Conservation (phyloP, 2,113 vertebrate species). For the Engystomops pustulosus region DNA sequence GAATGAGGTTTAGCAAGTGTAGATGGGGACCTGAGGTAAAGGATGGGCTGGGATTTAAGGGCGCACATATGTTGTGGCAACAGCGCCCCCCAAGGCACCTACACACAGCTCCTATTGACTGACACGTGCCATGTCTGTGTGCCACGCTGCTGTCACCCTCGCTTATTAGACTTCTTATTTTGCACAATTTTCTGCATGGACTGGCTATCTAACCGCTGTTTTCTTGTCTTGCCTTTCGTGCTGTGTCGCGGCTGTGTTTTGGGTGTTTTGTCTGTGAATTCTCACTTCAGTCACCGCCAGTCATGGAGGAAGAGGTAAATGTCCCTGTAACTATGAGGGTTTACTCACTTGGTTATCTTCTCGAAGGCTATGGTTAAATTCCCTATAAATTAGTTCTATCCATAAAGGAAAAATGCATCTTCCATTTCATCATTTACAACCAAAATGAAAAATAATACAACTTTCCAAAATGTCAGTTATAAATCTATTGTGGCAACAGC, state of each 20-base stretch:
- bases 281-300: slow-evolving; percentile 90
- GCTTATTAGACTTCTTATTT: not conserved
- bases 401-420: not conserved
- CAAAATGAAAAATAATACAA: not conserved
- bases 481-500: not conserved
- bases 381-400: not conserved
- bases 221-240: slow-evolving; percentile 84
- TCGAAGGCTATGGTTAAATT: not conserved
- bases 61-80: too few relatives aligned
- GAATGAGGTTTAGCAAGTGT: too few relatives aligned
- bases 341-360: not conserved
- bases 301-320: slow-evolving; percentile 98
- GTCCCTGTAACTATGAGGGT: not conserved
- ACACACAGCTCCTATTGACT: not conserved
- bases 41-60: too few relatives aligned
- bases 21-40: too few relatives aligned
- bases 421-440: not conserved
- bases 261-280: slow-evolving; percentile 67
- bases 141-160: not conserved
- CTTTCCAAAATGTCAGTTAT: not conserved
- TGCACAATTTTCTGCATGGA: slow-evolving; percentile 56
- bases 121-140: not conserved
- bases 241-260: slow-evolving; percentile 73
- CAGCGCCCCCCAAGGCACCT: too few relatives aligned
- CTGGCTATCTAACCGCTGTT: slow-evolving; percentile 75